Evolutionary conservation across 2,113 vertebrate species (phyloP).

Genomic region (Oceanodroma tethys): DNA sequence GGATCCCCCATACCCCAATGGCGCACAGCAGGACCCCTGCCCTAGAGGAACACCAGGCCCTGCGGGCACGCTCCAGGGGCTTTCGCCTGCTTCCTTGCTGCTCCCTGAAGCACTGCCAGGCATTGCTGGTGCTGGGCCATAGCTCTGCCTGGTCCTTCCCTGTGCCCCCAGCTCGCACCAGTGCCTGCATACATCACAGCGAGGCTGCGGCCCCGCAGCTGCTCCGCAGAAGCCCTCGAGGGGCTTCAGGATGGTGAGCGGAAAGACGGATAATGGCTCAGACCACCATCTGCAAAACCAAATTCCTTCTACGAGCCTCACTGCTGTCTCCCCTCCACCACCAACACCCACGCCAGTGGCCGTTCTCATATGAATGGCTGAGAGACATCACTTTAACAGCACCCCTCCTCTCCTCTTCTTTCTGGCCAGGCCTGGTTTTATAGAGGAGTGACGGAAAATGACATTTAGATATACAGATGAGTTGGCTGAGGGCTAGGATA

Average conservation of each 20-base stretch:
- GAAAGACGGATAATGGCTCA: not conserved
- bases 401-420: not conserved
- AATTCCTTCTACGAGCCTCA: not conserved
- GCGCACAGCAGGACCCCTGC: not conserved
- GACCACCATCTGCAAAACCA: not conserved
- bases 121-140: not conserved
- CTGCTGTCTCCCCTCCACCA: not conserved
- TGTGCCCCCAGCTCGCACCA: not conserved
- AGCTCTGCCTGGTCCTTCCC: not conserved
- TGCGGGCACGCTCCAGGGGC: accelerated
- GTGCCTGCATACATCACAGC: not conserved
- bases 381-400: not conserved
- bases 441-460: not conserved
- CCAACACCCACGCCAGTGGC: not conserved
- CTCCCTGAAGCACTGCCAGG: not conserved
- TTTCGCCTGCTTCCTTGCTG: not conserved
- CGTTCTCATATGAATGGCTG: not conserved
- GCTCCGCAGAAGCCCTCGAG: accelerated
- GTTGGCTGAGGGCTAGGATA: not conserved
- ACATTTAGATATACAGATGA: not conserved
- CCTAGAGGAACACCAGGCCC: not conserved
- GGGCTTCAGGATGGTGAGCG: not conserved
- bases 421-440: not conserved
- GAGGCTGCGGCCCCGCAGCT: not conserved
- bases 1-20: no score